Base-by-base conservation (phyloP, 2,797 vertebrate genomes). In the Sciurus carolinensis region DNA sequence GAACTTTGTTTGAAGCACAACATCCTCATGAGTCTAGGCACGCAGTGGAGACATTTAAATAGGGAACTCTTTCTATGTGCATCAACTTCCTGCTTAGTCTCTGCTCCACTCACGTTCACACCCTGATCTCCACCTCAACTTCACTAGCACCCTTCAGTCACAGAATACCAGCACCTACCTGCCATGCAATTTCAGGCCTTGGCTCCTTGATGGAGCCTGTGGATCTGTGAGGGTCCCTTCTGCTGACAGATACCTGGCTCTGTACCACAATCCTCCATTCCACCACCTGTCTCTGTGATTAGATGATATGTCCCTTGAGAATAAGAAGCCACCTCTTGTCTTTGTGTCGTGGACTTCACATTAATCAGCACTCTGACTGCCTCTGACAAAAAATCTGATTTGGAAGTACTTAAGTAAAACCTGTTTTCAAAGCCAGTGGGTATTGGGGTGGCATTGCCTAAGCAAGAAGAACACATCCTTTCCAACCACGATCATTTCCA, bases 351-450 rank as follows among this genome's bases (percentile, higher is more conserved):
- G 18, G 4, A 6, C 1, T 50, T 7, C 77, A 28, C 13, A 20
- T 64, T 80, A 88, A n/a, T 59, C 30, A 88, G 8, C 24, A 81
- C 44, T 57, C 57, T 66, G 12, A 72, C 33, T 26, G 1, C 30
- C 79, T 81, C 4, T 95, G 42, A 69, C 18, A 73, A 95, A 96
- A 80, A 91, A 36, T 36, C 18, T 88, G 12, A 69, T 76, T 91
- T 73, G 36, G 89, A 86, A 39, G 18, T 50, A 30, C 26, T 66
- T 75, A 71, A 64, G 17, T 77, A 66, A 62, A 80, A 62, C 57
- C 14, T 22, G 3, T 52, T 75, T 82, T 75, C 67, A 62, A 96
- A 81, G 14, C 39, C 30, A 71, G 5, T 52, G 12, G 4, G 47
- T 12, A 7, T 24, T 52, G 47, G 33, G 3, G 12, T 75, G 14